A percentile compares a stretch with the other conserved stretches of the same genome.
Conservation (phyloP, 2,888 invertebrate species). For the Eurois occulta region DNA sequence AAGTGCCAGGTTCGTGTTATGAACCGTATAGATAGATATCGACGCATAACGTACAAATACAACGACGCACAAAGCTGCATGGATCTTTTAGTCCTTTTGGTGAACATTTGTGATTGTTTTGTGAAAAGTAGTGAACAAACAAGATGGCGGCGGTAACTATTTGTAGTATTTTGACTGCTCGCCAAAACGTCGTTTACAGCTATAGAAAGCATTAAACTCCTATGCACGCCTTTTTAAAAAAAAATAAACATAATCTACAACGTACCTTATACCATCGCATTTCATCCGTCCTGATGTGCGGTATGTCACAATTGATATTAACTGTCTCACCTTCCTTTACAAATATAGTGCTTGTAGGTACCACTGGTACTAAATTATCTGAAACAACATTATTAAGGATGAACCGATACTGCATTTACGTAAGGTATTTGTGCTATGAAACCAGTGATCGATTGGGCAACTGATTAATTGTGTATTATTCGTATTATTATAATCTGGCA, state of each 20-base stretch:
- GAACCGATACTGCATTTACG: neutral
- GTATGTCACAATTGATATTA: conserved; percentile 71
- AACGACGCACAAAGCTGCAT: neutral
- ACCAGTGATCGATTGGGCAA: no score
- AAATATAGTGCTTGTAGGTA: conserved; percentile 43
- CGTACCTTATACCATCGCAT: conserved; percentile 80
- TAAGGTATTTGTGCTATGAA: neutral
- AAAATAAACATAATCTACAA: neutral
- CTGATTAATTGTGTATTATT: neutral
- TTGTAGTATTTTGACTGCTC: no score
- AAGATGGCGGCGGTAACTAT: no score
- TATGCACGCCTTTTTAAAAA: neutral
- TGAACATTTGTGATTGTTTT: no score
- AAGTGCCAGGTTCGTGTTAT: neutral
- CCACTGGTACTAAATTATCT: conserved; percentile 68
- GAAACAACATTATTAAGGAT: conserved; percentile 47
- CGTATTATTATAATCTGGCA: neutral
- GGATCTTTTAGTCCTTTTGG: neutral
- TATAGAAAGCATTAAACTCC: neutral
- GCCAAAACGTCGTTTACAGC: neutral
- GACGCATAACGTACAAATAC: neutral
- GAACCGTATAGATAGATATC: no score
- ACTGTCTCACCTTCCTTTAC: conserved; percentile 65
- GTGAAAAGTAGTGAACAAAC: no score
- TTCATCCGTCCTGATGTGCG: conserved; percentile 67